Percentiles rank a stretch among this genome's conserved stretches.
Conservation (phyloP, 2,797 vertebrate genomes). For the Clarias platycephalus region DNA sequence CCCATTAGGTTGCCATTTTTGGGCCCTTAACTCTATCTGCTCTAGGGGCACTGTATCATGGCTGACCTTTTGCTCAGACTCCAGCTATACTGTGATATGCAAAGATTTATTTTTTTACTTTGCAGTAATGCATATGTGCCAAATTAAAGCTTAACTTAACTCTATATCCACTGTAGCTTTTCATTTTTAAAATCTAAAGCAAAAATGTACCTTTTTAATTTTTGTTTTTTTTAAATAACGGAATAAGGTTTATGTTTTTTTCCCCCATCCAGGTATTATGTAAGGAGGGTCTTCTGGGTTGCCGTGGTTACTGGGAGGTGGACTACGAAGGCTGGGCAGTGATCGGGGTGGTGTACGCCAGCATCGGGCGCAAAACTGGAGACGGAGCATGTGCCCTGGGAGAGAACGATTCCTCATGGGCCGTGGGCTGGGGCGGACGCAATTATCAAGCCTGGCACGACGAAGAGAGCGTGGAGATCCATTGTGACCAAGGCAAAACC, state of each 20-base stretch:
- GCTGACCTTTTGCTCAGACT: too few species aligned
- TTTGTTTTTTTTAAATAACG: too few species aligned
- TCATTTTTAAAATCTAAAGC: too few species aligned
- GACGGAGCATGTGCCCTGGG: slow-evolving; percentile 73
- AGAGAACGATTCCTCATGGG: slow-evolving; percentile 77
- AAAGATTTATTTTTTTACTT: too few species aligned
- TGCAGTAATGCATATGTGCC: too few species aligned
- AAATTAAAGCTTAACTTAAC: too few species aligned
- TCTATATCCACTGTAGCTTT: too few species aligned
- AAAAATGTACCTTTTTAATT: too few species aligned
- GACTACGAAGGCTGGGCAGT: slow-evolving; percentile 75
- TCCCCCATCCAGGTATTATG: slow-evolving; percentile 68
- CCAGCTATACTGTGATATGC: too few species aligned
- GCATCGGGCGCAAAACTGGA: slow-evolving; percentile 63
- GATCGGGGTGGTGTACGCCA: slow-evolving; percentile 65
- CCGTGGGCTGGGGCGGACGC: slow-evolving; percentile 74
- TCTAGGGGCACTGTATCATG: too few species aligned
- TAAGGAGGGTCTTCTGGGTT: slow-evolving; percentile 68
- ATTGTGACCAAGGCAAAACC: slow-evolving; percentile 52
- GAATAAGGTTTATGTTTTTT: background rate
- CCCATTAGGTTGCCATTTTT: too few species aligned
- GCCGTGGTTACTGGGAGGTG: slow-evolving; percentile 78
- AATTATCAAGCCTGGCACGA: slow-evolving; percentile 79
- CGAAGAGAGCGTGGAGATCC: slow-evolving; percentile 65
- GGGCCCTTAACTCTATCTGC: too few species aligned